Evolutionary conservation across 2,888 invertebrate genomes (phyloP), one percentile per base, ranked within the genome.

Genomic region (Diarsia brunnea): DNA sequence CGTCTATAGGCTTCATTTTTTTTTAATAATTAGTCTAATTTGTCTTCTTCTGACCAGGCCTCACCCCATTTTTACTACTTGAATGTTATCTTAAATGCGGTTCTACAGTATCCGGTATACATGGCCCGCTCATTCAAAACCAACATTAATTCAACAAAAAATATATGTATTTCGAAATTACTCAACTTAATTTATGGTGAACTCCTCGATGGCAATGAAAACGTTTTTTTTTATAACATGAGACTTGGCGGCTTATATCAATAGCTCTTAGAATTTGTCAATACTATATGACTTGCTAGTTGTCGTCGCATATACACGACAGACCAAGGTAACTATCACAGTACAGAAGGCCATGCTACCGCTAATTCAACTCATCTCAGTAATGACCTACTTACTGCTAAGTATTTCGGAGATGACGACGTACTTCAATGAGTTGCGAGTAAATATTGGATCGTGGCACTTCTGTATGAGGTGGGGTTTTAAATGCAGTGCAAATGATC

Each of bases 271-370:
- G 4, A 60, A 65, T 64, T 81, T 27, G 61, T 53, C 69, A 64
- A 80, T 67, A 31, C 31, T 43, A 27, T 16, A 73, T 58, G 63
- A 80, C 58, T 64, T 64, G 61, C 69, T 51, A 60, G 49, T 45
- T 83, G n/a, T 67, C 38, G 64, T 79, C 61, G 53, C 60, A 53
- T 58, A 49, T 43, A 82, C 14, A n/a, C 51, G 55, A 68, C 11
- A 58, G 8, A 61, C 81, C 82, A 82, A 82, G 82, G 82, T 65
- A 47, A 84, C 76, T 75, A 79, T 78, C 66, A 47, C 67, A 81
- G 53, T 68, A 51, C 60, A 67, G 84, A 82, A 82, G 81, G 82
- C 49, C 81, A 61, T 14, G 65, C 61, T 61, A 65, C 81, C 81
- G 81, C 81, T 65, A 73, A 81, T 72, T 63, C 67, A 67, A 73